Base-by-base conservation (phyloP, 53 echinoderm and acorn worm genomes). In the Henricia sp. region DNA sequence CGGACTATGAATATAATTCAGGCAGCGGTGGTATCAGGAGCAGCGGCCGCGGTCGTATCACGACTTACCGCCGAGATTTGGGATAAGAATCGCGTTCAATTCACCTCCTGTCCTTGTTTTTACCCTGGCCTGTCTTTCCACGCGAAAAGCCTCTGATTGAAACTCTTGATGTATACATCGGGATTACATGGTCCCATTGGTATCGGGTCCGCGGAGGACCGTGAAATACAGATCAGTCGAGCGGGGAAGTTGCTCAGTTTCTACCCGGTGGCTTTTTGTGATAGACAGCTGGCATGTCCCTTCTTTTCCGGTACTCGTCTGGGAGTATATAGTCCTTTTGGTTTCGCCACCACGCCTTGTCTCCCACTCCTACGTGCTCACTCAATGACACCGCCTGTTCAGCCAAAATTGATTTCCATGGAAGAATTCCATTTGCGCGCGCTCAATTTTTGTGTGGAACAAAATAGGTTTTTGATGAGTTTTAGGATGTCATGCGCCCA, bases 111-210 rank as follows among this genome's bases (percentile, higher is more conserved):
- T 35, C 30, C 5, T 3, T 46, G 39, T 39, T 12, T 19, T 17
- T 40, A 6, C 11, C 68, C 20, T 37, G 19, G 14, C 19, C 2
- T 17, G 3, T 17, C 13, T 17, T 66, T 38, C 40, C 29, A 8
- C 26, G 41, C n/a, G n/a, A n/a, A n/a, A n/a, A n/a, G n/a, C n/a
- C n/a, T 53, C 32, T 63, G 64, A 37, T 41, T 33, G 29, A 26
- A 50, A 6, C 41, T 63, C 64, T 64, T 42, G 50, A 62, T 80
- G 48, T 42, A 64, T 42, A n/a, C n/a, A 32, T 30, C 62, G 46
- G 80, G 80, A 80, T 80, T 64, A 80, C 63, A 80, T 9, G 29
- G 50, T 64, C 80, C 80, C 65, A 11, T 20, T 80, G 65, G 80
- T 64, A 80, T 63, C 40, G 42, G 40, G 37, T 58, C 39, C 76